phyloP scores from a whole-genome alignment of 2,888 invertebrate genomes.

The Scaptomyza parva region DNA sequence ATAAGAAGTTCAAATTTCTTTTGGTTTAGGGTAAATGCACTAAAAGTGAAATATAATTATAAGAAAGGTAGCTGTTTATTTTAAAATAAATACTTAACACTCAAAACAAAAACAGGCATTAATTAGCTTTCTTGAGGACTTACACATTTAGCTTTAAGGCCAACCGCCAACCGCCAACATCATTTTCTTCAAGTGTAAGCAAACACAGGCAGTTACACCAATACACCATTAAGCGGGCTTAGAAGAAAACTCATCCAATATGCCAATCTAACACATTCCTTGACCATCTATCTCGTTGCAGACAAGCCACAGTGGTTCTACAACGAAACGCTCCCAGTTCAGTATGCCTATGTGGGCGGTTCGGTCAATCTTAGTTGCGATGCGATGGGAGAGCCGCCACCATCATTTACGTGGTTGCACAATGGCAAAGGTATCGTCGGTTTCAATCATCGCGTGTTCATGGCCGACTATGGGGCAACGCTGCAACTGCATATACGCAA shows the following conservation, averaged over 20 bases:
- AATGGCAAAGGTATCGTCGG: conserved; percentile 81
- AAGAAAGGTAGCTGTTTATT: too few relatives aligned
- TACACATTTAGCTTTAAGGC: too few relatives aligned
- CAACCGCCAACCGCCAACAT: too few relatives aligned
- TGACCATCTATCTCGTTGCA: conserved; percentile 43
- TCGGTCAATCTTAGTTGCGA: conserved; percentile 87
- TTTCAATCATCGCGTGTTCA: conserved; percentile 82
- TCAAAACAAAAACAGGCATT: too few relatives aligned
- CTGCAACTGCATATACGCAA: conserved; percentile 82
- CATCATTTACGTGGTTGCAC: conserved; percentile 86
- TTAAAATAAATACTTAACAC: too few relatives aligned
- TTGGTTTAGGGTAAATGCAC: too few relatives aligned
- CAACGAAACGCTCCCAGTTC: conserved; percentile 77
- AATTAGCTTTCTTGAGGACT: too few relatives aligned
- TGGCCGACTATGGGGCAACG: conserved; percentile 82
- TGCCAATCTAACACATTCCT: conserved; percentile 4
- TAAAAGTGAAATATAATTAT: too few relatives aligned
- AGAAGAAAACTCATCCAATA: background rate
- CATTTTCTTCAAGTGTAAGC: background rate
- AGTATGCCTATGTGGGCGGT: conserved; percentile 85
- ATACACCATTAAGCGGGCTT: conserved; percentile 24
- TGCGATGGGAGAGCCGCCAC: conserved; percentile 86
- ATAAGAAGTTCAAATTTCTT: background rate
- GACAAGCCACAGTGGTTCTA: conserved; percentile 83
- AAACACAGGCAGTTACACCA: conserved; percentile 9